Conservation (phyloP, 2,888 invertebrate species). For the Caenorhabditis zanzibari region DNA sequence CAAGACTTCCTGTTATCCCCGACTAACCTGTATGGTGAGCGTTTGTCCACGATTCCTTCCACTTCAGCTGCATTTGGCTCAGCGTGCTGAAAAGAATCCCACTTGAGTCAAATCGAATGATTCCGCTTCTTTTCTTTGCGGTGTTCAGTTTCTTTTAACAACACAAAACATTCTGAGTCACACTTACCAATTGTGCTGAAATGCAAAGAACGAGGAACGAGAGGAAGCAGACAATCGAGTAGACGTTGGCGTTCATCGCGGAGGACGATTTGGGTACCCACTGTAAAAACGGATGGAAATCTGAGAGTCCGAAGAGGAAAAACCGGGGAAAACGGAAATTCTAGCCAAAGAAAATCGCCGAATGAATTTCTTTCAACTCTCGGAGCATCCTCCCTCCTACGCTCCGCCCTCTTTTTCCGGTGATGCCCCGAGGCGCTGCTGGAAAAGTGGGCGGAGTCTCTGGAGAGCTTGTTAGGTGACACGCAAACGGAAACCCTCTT, state of each 20-base stretch:
- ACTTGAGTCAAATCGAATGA: conserved; percentile 54
- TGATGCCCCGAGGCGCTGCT: conserved; percentile 30
- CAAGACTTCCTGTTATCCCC: conserved; percentile 1
- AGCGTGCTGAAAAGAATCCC: conserved; percentile 50
- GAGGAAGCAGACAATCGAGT: conserved; percentile 58
- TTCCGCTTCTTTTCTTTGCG: conserved; percentile 4
- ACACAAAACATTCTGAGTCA: conserved; percentile 13
- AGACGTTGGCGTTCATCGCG: conserved; percentile 64
- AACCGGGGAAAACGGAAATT: neutral
- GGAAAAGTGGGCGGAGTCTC: conserved; percentile 33
- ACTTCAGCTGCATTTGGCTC: conserved; percentile 45
- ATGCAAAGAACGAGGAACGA: conserved; percentile 60
- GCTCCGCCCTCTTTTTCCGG: conserved; percentile 26
- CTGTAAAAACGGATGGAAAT: conserved; percentile 36
- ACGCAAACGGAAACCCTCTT: conserved; percentile 35
- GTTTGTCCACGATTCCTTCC: conserved; percentile 57
- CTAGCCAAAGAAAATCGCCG: too few species aligned
- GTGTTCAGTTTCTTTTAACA: conserved; percentile 8
- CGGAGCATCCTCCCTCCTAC: conserved; percentile 14
- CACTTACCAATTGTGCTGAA: conserved; percentile 59
- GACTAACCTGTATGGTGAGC: conserved; percentile 65
- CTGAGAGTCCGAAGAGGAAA: neutral
- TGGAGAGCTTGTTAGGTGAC: conserved; percentile 27
- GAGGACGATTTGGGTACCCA: conserved; percentile 61
- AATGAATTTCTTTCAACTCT: conserved; percentile 3